phyloP scores from a whole-genome alignment of 1,140 invertebrate genomes.

The Platyura marginata region DNA sequence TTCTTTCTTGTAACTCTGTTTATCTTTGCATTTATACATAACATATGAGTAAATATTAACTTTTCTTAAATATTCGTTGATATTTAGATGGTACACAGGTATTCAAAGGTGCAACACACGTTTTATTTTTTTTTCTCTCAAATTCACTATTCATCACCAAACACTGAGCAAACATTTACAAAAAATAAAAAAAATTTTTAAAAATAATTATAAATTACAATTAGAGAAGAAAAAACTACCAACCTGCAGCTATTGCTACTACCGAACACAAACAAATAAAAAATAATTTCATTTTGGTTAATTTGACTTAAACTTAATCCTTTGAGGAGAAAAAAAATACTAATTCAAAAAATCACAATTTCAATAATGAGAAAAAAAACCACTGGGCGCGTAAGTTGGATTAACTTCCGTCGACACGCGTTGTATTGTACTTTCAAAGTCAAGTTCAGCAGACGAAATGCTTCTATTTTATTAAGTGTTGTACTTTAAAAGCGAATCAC shows the following conservation, averaged over 20 bases:
- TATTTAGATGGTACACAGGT: no score
- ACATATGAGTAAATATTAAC: neutral
- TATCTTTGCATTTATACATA: neutral
- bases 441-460: slow-evolving; percentile 1
- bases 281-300: neutral
- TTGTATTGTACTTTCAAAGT: slow-evolving; percentile 1
- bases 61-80: no score
- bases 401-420: no score
- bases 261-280: neutral
- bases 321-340: neutral
- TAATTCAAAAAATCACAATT: neutral
- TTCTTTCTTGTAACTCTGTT: neutral
- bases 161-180: no score
- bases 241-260: neutral
- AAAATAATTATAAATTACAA: no score
- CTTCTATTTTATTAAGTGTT: slow-evolving; percentile 1
- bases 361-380: neutral
- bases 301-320: neutral
- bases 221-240: no score
- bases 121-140: no score
- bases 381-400: neutral
- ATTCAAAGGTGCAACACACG: no score
- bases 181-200: no score
- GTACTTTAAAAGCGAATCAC: neutral
- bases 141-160: no score